phyloP scores from a whole-genome alignment of 2,113 vertebrate species.

The Scytalopus superciliaris region DNA sequence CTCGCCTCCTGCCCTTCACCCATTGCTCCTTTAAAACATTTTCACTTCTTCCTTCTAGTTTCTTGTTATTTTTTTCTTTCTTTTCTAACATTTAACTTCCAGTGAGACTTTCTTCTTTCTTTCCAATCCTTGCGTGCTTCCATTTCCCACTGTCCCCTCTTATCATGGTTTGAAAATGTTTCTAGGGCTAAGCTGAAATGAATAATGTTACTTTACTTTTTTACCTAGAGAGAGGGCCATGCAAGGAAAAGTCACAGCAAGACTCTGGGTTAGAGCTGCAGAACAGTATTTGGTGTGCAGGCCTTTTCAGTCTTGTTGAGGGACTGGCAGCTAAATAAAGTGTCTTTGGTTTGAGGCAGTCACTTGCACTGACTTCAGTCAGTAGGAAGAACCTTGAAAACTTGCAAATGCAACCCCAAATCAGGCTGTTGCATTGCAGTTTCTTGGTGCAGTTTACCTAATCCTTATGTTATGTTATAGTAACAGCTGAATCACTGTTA shows the following conservation, averaged over 20 bases:
- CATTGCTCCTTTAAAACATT: background rate
- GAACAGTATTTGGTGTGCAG: background rate
- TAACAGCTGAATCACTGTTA: background rate
- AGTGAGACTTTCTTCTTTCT: background rate
- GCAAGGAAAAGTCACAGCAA: background rate
- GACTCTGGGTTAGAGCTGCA: background rate
- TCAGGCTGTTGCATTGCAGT: background rate
- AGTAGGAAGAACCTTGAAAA: background rate
- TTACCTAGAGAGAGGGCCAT: background rate
- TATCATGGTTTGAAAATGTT: background rate
- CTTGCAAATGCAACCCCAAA: too few species aligned
- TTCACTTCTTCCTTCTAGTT: background rate
- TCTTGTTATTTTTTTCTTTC: background rate
- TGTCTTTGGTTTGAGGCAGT: background rate
- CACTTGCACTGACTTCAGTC: background rate
- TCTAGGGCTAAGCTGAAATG: background rate
- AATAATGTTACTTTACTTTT: background rate
- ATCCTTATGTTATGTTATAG: fast-evolving
- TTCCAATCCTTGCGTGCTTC: background rate
- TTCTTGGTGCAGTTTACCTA: background rate
- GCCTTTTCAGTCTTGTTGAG: background rate
- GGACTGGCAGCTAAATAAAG: background rate
- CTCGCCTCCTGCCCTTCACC: background rate
- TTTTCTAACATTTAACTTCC: background rate
- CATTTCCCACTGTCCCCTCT: background rate